Percentiles rank a stretch among this genome's conserved stretches.
Evolutionary conservation across 2,888 invertebrate species (phyloP).

Genomic region (Cantharis rustica): DNA sequence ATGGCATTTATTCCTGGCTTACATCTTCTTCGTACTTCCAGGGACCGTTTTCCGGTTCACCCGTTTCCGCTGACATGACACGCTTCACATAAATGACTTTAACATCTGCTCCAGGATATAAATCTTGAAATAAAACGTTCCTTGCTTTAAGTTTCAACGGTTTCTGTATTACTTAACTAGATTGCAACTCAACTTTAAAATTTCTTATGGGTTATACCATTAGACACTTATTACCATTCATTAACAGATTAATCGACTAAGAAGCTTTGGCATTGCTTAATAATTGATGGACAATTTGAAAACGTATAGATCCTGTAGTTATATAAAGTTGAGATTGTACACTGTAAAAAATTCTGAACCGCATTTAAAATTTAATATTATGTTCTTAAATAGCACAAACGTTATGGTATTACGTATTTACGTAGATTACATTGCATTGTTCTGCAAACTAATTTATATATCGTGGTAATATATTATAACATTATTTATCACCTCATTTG

Average conservation of each 20-base stretch:
- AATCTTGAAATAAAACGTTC: conserved; percentile 28
- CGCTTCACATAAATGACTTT: conserved; percentile 31
- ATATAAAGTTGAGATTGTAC: no score
- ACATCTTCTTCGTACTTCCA: conserved; percentile 12
- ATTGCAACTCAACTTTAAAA: neutral
- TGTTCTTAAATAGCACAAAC: no score
- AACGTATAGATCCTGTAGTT: no score
- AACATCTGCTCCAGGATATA: conserved; percentile 29
- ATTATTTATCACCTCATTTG: neutral
- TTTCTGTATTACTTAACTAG: neutral
- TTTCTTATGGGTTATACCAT: neutral
- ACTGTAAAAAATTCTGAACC: no score
- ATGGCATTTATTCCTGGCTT: conserved; percentile 23
- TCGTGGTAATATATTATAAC: no score
- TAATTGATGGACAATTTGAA: no score
- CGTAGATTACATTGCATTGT: no score
- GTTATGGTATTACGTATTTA: no score
- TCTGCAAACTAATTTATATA: no score
- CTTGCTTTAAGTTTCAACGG: conserved; percentile 10
- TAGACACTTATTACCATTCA: neutral
- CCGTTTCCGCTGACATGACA: conserved; percentile 31
- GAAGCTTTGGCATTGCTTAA: neutral
- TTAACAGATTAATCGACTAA: neutral
- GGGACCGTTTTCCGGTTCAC: conserved; percentile 27
- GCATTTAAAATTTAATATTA: no score